Conservation (phyloP, 1,140 invertebrate genomes). For the Aphelinus atriplicis region DNA sequence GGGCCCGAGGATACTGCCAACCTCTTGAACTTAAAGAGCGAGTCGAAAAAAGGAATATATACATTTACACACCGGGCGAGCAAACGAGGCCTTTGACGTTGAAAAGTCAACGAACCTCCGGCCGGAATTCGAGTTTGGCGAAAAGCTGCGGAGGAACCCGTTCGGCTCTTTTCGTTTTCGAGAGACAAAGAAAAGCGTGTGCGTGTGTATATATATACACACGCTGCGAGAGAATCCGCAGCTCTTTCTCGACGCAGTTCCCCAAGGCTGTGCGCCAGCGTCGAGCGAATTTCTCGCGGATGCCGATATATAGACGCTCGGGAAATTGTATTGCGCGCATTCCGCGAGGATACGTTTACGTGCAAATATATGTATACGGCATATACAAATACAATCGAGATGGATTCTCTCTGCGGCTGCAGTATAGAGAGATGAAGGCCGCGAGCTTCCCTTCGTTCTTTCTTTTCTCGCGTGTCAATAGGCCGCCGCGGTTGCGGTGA, state of each 20-base stretch:
- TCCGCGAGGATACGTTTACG: no score
- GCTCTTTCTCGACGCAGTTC: not conserved
- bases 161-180: not conserved
- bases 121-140: not conserved
- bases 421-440: slow-evolving; percentile 25
- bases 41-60: no score
- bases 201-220: not conserved
- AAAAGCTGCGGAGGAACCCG: slow-evolving; percentile 18
- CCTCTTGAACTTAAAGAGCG: no score
- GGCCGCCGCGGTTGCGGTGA: not conserved
- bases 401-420: not conserved
- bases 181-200: slow-evolving; percentile 1
- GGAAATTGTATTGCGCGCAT: no score
- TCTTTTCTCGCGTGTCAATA: slow-evolving; percentile 1
- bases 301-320: not conserved
- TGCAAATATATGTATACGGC: no score
- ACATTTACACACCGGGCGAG: no score
- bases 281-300: not conserved
- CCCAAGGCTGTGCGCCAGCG: slow-evolving; percentile 13
- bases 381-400: not conserved
- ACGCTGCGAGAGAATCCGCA: not conserved
- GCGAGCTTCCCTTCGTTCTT: slow-evolving; percentile 40
- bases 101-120: slow-evolving; percentile 12
- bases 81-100: no score
- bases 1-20: no score